Evolutionary conservation across 1,140 invertebrate species (phyloP).

Genomic region (Diachasma alloeum): DNA sequence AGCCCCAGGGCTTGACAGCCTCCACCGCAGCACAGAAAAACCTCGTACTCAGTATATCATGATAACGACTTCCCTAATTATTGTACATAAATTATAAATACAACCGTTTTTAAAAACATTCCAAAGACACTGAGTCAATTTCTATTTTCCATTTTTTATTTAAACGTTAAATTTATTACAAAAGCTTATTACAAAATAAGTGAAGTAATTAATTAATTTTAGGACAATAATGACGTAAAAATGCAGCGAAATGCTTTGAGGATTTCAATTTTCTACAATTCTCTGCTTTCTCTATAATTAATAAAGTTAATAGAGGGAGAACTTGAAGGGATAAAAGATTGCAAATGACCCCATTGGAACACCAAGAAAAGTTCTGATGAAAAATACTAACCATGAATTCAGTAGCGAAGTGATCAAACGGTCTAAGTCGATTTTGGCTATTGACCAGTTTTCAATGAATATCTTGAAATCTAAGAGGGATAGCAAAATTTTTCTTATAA

Average conservation of each 20-base stretch:
- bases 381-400: too few relatives aligned
- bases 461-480: too few relatives aligned
- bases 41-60: slow-evolving; percentile 69
- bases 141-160: not conserved
- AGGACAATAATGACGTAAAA: not conserved
- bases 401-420: too few relatives aligned
- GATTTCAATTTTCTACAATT: not conserved
- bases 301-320: not conserved
- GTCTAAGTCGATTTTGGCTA: too few relatives aligned
- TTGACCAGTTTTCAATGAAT: too few relatives aligned
- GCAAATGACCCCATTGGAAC: too few relatives aligned
- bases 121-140: too few relatives aligned
- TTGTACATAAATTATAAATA: slow-evolving; percentile 27
- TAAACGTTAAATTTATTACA: slow-evolving; percentile 2
- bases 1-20: slow-evolving; percentile 63
- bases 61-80: slow-evolving; percentile 40
- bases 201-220: not conserved
- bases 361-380: too few relatives aligned
- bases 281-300: not conserved
- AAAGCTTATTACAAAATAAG: not conserved
- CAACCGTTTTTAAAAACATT: not conserved
- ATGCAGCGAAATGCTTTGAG: not conserved
- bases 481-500: too few relatives aligned
- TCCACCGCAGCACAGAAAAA: slow-evolving; percentile 70
- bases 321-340: too few relatives aligned